A percentile compares a stretch with the other conserved stretches of the same genome.
Conservation (phyloP, 2,113 vertebrate species). For the Pyrgilauda ruficollis region DNA sequence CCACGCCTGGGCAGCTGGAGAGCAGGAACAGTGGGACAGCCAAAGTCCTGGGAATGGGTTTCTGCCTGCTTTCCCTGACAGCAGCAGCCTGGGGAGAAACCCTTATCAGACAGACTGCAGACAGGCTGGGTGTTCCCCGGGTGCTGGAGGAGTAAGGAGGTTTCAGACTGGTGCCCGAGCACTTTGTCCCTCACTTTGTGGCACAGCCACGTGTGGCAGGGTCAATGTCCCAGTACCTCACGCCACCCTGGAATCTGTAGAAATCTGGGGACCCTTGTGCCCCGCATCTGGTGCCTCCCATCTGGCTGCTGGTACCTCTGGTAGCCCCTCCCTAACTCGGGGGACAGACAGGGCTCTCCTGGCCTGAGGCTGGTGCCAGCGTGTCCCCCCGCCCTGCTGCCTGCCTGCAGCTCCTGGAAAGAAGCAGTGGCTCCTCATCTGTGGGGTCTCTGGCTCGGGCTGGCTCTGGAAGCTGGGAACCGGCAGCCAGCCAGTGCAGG, state of each 20-base stretch:
- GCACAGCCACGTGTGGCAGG: background rate
- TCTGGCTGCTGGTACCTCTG: background rate
- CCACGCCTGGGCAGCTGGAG: accelerated
- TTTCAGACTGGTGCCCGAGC: background rate
- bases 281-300: accelerated
- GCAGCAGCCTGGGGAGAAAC: background rate
- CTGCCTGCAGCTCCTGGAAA: background rate
- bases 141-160: background rate
- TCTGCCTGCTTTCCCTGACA: background rate
- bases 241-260: accelerated
- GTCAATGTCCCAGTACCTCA: background rate
- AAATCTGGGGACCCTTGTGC: accelerated
- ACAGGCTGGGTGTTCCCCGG: background rate
- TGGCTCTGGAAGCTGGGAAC: background rate
- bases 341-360: background rate
- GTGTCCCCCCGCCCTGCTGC: background rate
- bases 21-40: background rate
- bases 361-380: background rate
- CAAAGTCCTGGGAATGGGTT: background rate
- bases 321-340: background rate
- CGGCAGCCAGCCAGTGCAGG: accelerated
- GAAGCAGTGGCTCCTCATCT: background rate
- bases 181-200: background rate
- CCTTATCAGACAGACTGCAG: background rate
- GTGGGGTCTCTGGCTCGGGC: background rate